These are phyloP conservation scores for Pempheris klunzingeri DNA, from an alignment of 2,797 vertebrate genomes.

Conservation along the genomic window DNA sequence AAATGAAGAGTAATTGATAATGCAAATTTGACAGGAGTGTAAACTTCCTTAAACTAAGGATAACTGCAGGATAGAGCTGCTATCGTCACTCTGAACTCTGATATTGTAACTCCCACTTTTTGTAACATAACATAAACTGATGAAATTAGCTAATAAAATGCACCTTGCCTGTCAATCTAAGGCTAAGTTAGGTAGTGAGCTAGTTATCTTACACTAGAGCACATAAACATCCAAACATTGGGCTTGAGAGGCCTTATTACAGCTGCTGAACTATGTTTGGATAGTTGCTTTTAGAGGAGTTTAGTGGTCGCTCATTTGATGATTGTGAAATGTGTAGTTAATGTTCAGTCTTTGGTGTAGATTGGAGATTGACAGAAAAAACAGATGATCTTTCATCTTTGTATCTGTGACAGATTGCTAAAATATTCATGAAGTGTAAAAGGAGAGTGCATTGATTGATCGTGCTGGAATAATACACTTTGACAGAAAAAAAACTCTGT, in stretches of 20 bases:
- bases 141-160: no score
- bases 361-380: constrained; percentile 36
- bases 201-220: neutral
- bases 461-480: constrained; percentile 49
- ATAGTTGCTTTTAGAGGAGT: neutral
- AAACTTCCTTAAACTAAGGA: no score
- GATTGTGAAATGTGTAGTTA: constrained; percentile 5
- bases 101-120: no score
- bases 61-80: no score
- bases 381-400: constrained; percentile 52
- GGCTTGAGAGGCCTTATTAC: neutral
- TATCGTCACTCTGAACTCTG: no score
- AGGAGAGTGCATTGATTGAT: constrained; percentile 65
- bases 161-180: neutral
- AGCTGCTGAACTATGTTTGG: neutral
- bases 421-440: constrained; percentile 69
- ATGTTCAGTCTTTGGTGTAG: constrained; percentile 12
- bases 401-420: constrained; percentile 34
- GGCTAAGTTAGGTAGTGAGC: neutral
- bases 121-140: no score
- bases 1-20: no score
- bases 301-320: neutral
- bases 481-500: constrained; percentile 24
- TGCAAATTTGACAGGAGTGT: no score
- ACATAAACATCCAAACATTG: neutral